Evolutionary conservation across 2,888 invertebrate genomes (phyloP), one percentile per base, ranked within the genome.

Genomic region (Cataglyphis albicans): DNA sequence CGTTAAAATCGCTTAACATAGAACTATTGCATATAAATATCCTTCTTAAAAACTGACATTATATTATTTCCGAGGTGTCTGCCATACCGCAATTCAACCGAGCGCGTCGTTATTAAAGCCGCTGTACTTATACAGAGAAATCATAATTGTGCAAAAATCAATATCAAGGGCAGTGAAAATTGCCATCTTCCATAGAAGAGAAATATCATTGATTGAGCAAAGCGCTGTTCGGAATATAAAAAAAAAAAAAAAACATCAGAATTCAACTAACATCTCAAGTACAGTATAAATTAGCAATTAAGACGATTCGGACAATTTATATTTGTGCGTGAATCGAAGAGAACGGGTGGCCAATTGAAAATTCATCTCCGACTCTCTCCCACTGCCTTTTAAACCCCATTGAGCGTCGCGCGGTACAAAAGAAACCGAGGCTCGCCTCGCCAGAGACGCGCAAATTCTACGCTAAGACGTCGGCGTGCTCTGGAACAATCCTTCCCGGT

Each of bases 311-410:
- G 55, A 29, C 84, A 55, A 76, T 85, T 82, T 72, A 29, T 63
- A 52, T 65, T 75, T 76, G 35, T 29, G 18, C 59, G 52, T 25
- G 29, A 59, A 84, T 81, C 59, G 82, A 64, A 72, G 61, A 76
- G 57, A 83, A 81, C 74, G 86, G 61, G 70, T 59, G 67, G 80
- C 82, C 82, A 90, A 88, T 90, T 87, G 85, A 87, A 86, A 88
- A 88, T 90, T 90, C 87, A 89, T 90, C 86, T 86, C 64, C 73
- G 41, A 29, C 67, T 65, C 65, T 78, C 64, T 83, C 83, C 70
- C 29, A 35, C 12, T 76, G 55, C 63, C 73, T n/a, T 57, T 76
- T 76, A 57, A 29, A 68, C 21, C 48, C 74, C 38, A 41, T 48
- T 35, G 61, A 73, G 38, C 63, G 76, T 61, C 38, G 67, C 82